Percentiles rank a stretch among this genome's conserved stretches.
These are phyloP conservation scores for Sinocyclocheilus anshuiensis DNA, from an alignment of 2,113 vertebrate species.

Conservation along the genomic window DNA sequence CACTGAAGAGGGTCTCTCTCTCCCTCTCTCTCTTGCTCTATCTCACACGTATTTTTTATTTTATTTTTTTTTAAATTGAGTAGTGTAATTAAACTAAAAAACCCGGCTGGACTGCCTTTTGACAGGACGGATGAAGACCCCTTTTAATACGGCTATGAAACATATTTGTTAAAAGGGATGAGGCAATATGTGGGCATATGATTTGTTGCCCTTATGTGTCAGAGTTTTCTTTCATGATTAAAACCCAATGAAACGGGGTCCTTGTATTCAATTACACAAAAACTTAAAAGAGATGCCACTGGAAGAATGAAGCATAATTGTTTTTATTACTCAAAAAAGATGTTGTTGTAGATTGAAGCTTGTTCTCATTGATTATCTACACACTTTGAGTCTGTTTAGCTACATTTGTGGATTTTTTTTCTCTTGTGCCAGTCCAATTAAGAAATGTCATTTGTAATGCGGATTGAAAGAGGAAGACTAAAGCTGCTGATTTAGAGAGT, in stretches of 20 bases:
- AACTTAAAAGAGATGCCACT: constrained; percentile 6
- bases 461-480: constrained; percentile 74
- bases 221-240: constrained; percentile 74
- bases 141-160: constrained; percentile 96
- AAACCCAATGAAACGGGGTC: constrained; percentile 67
- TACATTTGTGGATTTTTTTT: constrained; percentile 67
- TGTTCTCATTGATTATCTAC: neutral
- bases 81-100: constrained; percentile 99
- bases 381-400: constrained; percentile 56
- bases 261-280: constrained; percentile 45
- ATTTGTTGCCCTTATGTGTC: constrained; percentile 76
- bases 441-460: constrained; percentile 71
- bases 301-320: constrained; percentile 55
- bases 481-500: neutral
- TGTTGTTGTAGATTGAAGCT: neutral
- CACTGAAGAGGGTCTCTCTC: constrained; percentile 66
- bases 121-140: constrained; percentile 96
- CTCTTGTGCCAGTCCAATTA: constrained; percentile 71
- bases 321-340: constrained; percentile 44
- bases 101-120: constrained; percentile 88
- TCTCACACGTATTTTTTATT: neutral
- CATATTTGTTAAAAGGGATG: constrained; percentile 93
- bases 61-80: constrained; percentile 79
- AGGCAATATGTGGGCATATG: constrained; percentile 80
- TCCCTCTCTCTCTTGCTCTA: neutral